Percentiles rank a stretch among this genome's conserved stretches.
Evolutionary conservation across 2,888 invertebrate species (phyloP).

Genomic region (Palloptera scutellata): DNA sequence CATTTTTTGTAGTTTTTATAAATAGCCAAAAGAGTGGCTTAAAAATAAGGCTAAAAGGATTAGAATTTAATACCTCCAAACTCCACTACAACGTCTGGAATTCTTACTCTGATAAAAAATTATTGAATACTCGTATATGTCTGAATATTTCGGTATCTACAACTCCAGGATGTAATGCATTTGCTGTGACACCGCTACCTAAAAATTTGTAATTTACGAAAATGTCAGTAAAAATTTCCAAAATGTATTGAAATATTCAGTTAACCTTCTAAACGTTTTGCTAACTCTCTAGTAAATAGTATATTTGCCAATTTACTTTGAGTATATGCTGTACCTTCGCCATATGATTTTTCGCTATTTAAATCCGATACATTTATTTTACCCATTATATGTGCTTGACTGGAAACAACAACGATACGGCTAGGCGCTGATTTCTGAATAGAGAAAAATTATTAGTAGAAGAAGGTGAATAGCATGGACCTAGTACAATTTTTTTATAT

Average conservation of each 20-base stretch:
- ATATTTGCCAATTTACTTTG: conserved; percentile 84
- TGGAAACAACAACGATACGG: conserved; percentile 71
- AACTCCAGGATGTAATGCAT: conserved; percentile 85
- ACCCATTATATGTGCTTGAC: conserved; percentile 66
- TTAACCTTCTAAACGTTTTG: conserved; percentile 69
- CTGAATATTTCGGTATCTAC: conserved; percentile 80
- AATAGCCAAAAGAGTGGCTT: conserved; percentile 54
- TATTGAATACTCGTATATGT: conserved; percentile 74
- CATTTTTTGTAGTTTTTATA: conserved; percentile 54
- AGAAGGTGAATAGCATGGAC: too few relatives aligned
- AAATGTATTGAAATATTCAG: not conserved
- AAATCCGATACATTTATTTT: conserved; percentile 69
- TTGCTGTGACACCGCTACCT: conserved; percentile 79
- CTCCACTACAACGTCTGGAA: not conserved
- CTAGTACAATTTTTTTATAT: too few relatives aligned
- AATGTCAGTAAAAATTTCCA: too few relatives aligned
- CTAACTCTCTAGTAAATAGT: conserved; percentile 75
- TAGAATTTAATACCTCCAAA: not conserved
- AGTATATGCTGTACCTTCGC: conserved; percentile 68
- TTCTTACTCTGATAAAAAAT: conserved; percentile 50
- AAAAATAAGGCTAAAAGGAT: conserved; percentile 30
- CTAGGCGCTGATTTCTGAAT: conserved; percentile 66
- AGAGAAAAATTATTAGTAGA: not conserved
- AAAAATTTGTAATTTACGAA: not conserved
- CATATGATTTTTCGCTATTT: conserved; percentile 73